Base-by-base conservation (phyloP, 1,140 invertebrate genomes). In the Drosophila chauvacae region DNA sequence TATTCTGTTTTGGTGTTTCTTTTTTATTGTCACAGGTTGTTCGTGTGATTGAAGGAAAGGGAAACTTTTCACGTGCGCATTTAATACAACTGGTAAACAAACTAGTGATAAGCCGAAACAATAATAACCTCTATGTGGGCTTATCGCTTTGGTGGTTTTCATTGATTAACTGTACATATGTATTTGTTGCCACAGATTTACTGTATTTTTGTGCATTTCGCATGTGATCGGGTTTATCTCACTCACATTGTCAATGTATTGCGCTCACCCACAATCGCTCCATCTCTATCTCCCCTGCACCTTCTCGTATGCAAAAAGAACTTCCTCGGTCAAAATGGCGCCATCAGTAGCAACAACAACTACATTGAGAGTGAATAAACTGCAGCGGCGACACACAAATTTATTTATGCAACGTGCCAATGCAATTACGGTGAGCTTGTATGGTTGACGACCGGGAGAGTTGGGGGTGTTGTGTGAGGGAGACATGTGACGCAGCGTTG, bases 401-500 rank as follows among this genome's bases (percentile, higher is more conserved):
- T 45, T 69, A 60, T 69, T 77, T 77, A 77, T 77, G 64, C 73
- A 77, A 77, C 45, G 64, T 66, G 73, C 44, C 63, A 77, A 70
- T 77, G 73, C 75, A 77, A 77, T 77, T 77, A 62, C 57, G 53
- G 30, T 51, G 74, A 28, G 37, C 18, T 41, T 39, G 44, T 37
- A 33, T 51, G 58, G 20, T 14, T 28, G 59, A n/a, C 7, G n/a
- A 55, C 11, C 6, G 23, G 50, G 62, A 23, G 61, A 53, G 30
- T 56, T 53, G 45, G 42, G 47, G 26, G 10, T n/a, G 28, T 18
- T 53, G 20, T 47, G 37, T 23, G 41, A 39, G 47, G 50, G 45
- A 26, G 45, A 44, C 47, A 69, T 64, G 59, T 65, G 60, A 51
- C 47, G 47, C 61, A 66, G 28, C 47, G 61, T 45, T 76, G 37